Percentiles rank a stretch among this genome's conserved stretches.
These are phyloP conservation scores for Rhingia rostrata DNA, from an alignment of 2,888 invertebrate species.

Conservation along the genomic window DNA sequence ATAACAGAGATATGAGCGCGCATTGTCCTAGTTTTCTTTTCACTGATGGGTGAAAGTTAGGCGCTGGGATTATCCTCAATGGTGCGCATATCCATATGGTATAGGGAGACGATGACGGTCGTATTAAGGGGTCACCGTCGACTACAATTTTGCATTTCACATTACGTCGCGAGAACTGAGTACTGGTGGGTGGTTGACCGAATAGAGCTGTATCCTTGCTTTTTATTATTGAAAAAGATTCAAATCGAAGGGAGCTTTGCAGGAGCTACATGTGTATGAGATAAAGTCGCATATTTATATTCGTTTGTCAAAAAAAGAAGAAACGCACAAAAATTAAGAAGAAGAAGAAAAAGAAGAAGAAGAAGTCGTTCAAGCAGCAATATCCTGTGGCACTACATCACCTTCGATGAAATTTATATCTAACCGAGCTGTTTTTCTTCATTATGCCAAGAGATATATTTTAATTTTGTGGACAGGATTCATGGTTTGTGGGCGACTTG, in stretches of 20 bases:
- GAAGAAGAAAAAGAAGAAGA: not conserved
- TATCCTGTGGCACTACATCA: conserved; percentile 71
- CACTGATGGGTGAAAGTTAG: conserved; percentile 18
- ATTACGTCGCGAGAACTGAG: not conserved
- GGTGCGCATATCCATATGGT: not conserved
- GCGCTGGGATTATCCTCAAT: conserved; percentile 43
- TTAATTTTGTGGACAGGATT: conserved; percentile 73
- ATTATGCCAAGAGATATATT: conserved; percentile 74
- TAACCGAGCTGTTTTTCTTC: conserved; percentile 75
- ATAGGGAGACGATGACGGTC: too few relatives aligned
- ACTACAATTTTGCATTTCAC: conserved; percentile 51
- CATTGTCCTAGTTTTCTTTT: conserved; percentile 67
- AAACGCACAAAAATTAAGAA: not conserved
- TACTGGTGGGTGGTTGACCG: conserved; percentile 37
- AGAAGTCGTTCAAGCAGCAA: conserved; percentile 39
- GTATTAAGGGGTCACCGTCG: conserved; percentile 46
- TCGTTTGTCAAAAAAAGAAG: conserved; percentile 40
- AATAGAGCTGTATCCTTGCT: conserved; percentile 46
- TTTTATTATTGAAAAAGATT: conserved; percentile 54
- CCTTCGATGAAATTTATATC: conserved; percentile 75
- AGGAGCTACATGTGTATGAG: not conserved
- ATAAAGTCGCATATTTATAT: conserved; percentile 62
- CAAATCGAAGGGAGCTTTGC: conserved; percentile 42
- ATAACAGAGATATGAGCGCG: conserved; percentile 43
- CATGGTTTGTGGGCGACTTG: conserved; percentile 59